Conservation (phyloP, 2,113 vertebrate genomes). For the Hydropotes inermis region DNA sequence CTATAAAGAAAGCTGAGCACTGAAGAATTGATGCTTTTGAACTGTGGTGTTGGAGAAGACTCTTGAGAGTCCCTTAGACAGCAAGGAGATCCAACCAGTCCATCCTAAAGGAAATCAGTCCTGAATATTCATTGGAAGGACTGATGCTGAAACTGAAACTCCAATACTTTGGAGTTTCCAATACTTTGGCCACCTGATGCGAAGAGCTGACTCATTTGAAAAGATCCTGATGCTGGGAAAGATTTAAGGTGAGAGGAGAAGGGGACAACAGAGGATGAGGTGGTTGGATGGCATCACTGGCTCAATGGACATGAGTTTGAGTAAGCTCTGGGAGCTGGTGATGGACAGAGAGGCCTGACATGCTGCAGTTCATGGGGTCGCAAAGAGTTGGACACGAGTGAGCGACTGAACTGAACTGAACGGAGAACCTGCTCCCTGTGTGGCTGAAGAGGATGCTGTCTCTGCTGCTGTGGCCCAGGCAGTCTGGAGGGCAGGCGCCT, state of each 20-base stretch:
- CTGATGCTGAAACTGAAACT: background rate
- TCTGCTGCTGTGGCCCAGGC: background rate
- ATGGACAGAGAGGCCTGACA: background rate
- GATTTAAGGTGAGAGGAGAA: background rate
- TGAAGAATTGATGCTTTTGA: background rate
- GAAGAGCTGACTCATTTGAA: background rate
- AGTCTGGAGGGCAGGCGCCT: background rate
- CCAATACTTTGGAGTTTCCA: background rate
- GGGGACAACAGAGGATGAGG: background rate
- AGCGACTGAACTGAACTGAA: background rate
- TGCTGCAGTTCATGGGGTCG: fast-evolving
- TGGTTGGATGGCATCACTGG: background rate
- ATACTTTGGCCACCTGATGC: background rate
- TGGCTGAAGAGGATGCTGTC: background rate
- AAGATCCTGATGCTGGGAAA: background rate
- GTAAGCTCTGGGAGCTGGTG: background rate
- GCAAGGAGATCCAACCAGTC: background rate
- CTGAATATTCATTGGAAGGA: background rate
- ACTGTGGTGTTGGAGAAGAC: background rate
- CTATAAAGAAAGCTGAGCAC: fast-evolving
- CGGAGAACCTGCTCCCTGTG: background rate
- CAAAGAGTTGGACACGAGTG: background rate
- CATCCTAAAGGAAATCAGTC: background rate
- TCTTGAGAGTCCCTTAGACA: background rate
- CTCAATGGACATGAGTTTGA: background rate